A percentile compares a stretch with the other conserved stretches of the same genome.
Conservation (phyloP, 2,888 invertebrate species). For the Palloptera scutellata region DNA sequence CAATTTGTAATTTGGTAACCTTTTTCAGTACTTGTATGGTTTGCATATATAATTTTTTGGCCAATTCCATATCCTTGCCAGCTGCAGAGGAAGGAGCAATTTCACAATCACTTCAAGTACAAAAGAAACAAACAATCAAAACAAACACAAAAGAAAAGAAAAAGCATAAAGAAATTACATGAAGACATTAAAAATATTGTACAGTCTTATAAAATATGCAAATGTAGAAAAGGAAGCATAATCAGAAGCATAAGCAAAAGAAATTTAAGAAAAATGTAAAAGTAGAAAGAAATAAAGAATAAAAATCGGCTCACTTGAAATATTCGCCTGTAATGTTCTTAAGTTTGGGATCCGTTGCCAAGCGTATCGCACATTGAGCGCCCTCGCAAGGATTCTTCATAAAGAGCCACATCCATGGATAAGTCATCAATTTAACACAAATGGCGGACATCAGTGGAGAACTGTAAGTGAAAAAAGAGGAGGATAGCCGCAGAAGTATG, state of each 20-base stretch:
- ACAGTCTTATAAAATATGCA: not conserved
- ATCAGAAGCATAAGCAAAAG: too few species aligned
- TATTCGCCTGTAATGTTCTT: conserved; percentile 71
- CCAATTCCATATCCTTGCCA: conserved; percentile 68
- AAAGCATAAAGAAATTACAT: conserved; percentile 17
- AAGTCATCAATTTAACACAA: conserved; percentile 69
- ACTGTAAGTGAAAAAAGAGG: conserved; percentile 43
- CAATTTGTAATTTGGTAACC: conserved; percentile 53
- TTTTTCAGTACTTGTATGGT: conserved; percentile 58
- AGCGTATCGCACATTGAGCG: conserved; percentile 73
- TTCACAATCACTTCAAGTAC: conserved; percentile 67
- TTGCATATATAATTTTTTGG: conserved; percentile 63
- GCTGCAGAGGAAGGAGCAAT: conserved; percentile 66
- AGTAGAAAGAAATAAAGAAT: conserved; percentile 12
- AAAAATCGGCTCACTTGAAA: conserved; percentile 68
- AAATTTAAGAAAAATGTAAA: conserved; percentile 17
- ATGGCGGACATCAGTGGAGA: conserved; percentile 64
- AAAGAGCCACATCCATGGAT: conserved; percentile 74
- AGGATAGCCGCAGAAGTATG: not conserved
- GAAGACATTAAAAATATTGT: conserved; percentile 11
- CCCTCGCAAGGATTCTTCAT: conserved; percentile 75
- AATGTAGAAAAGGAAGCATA: not conserved
- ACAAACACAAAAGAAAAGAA: conserved; percentile 33
- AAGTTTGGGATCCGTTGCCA: conserved; percentile 71
- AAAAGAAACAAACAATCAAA: conserved; percentile 28